Conservation (phyloP, 2,113 vertebrate species). For the Pontoporia blainvillei region DNA sequence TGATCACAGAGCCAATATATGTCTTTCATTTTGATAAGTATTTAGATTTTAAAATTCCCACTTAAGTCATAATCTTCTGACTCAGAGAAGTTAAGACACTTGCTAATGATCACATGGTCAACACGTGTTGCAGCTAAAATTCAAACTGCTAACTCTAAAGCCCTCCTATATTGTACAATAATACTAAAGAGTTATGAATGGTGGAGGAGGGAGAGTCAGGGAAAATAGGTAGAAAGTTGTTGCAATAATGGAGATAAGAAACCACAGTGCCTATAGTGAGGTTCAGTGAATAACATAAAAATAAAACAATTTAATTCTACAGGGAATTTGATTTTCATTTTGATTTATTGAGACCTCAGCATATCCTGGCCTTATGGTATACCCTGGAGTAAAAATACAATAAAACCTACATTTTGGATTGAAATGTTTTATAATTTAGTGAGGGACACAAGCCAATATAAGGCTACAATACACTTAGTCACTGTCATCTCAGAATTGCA, state of each 20-base stretch:
- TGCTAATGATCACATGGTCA: neutral
- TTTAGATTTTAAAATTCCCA: neutral
- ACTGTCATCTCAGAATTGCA: neutral
- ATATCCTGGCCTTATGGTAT: neutral
- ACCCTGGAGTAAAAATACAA: neutral
- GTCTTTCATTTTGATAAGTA: neutral
- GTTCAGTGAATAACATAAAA: neutral
- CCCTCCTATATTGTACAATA: neutral
- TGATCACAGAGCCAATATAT: neutral
- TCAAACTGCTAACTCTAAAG: neutral
- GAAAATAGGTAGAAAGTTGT: neutral
- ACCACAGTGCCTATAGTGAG: neutral
- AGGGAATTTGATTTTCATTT: slow-evolving; percentile 34
- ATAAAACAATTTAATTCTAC: slow-evolving; percentile 1
- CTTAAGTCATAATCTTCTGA: neutral
- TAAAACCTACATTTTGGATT: neutral
- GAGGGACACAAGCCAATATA: neutral
- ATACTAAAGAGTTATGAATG: neutral
- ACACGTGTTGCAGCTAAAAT: neutral
- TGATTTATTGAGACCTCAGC: slow-evolving; percentile 9
- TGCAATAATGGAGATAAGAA: neutral
- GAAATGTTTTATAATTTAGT: neutral
- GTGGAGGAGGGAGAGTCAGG: neutral
- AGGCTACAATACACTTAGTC: neutral
- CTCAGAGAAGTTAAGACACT: neutral